phyloP scores from a whole-genome alignment of 2,113 vertebrate species.

The Microcebus murinus region DNA sequence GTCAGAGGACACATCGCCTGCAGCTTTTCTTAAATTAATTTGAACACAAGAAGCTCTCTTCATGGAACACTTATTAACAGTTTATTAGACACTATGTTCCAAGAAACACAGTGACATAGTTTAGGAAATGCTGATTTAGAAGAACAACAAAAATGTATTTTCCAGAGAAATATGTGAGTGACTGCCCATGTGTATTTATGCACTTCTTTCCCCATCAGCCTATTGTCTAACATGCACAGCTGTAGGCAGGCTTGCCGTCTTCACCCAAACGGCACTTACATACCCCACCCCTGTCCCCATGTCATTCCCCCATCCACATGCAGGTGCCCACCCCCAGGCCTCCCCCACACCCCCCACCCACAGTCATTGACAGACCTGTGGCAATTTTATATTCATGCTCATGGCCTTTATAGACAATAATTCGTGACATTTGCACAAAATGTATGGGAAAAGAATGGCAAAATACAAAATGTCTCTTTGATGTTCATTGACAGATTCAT shows the following conservation, averaged over 20 bases:
- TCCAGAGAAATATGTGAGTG: not conserved
- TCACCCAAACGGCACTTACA: not conserved
- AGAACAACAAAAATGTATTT: not conserved
- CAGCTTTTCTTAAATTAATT: not conserved
- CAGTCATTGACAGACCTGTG: not conserved
- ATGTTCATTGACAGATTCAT: not conserved
- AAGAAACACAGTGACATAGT: not conserved
- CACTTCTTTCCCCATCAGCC: not conserved
- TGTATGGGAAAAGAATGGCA: not conserved
- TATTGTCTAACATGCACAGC: not conserved
- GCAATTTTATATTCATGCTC: not conserved
- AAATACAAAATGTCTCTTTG: not conserved
- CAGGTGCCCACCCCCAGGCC: too few relatives aligned
- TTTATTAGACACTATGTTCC: not conserved
- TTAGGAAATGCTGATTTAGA: not conserved
- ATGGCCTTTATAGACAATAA: not conserved
- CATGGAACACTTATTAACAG: not conserved
- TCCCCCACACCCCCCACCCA: not conserved
- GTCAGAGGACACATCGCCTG: not conserved
- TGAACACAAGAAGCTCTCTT: not conserved
- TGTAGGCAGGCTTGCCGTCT: too few relatives aligned
- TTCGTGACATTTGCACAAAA: not conserved
- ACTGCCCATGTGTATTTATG: not conserved
- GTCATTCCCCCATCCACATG: too few relatives aligned
- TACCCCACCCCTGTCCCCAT: rapidly evolving